Evolutionary conservation across 2,113 vertebrate species (phyloP), one percentile per base, ranked within the genome.

Genomic region (Scomber japonicus): DNA sequence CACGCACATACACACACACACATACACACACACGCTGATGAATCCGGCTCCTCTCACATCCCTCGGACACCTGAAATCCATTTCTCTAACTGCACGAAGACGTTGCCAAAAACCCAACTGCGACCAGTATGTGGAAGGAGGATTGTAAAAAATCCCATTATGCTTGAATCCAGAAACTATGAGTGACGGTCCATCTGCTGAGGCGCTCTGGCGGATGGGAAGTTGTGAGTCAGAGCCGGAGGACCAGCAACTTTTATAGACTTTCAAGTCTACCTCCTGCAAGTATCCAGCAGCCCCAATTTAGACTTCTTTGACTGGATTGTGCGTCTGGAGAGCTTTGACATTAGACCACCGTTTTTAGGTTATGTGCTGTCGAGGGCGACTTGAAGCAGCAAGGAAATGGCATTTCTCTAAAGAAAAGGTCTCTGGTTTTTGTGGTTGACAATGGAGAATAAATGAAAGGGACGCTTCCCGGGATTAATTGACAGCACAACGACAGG

Each of bases 361-460:
- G 80, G 87, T 93, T 63, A 92, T 93, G 92, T 75, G 77, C 86
- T 80, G 71, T 81, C 64, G 66, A 21, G 75, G 82, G 83, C 88
- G 75, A 73, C 67, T 84, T 75, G 81, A 84, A 86, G 77, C 85
- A 74, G 85, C 78, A 27, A 81, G 93, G 89, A 93, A 76, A 92
- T 91, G 86, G 84, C 83, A 88, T 83, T 84, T 87, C 82, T 85
- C 64, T 83, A 76, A 89, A 85, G 77, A 89, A 81, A 79, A 78
- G 79, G 16, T 76, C 71, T 69, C 31, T 72, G 78, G 24, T 51
- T 86, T 90, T 90, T 84, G 80, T 83, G 89, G 69, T 78, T 90
- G 88, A 88, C 81, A 89, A 92, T 94, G 94, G 94, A 93, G 89
- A 88, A 88, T 91, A 95, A 93, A 94, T 95, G 92, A 95, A 88